Evolutionary conservation across 2,888 invertebrate species (phyloP).

Genomic region (Hydrotaea diabolus): DNA sequence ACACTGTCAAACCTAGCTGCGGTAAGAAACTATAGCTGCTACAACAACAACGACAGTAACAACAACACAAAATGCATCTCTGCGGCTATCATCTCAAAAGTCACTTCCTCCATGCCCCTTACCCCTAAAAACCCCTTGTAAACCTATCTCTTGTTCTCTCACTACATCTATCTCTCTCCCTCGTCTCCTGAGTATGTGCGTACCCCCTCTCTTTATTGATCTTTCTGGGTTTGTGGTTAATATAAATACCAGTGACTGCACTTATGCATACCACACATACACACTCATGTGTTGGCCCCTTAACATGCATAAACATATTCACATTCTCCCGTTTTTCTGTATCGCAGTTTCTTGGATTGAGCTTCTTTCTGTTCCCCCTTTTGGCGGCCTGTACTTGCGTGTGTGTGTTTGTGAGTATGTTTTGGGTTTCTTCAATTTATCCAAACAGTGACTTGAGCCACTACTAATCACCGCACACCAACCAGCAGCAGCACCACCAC

Average conservation of each 20-base stretch:
- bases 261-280: not conserved
- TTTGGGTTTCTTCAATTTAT: slow-evolving; percentile 22
- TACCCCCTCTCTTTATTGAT: slow-evolving; percentile 12
- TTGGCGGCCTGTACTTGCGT: not conserved
- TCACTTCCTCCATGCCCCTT: slow-evolving; percentile 25
- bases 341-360: not conserved
- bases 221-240: slow-evolving; percentile 32
- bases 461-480: slow-evolving; percentile 6
- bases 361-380: slow-evolving; percentile 35
- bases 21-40: not conserved
- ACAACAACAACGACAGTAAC: not conserved
- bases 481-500: slow-evolving; percentile 24
- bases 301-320: not conserved
- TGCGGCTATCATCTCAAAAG: slow-evolving; percentile 20
- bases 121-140: not conserved
- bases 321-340: slow-evolving; percentile 25
- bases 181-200: no score
- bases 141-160: no score
- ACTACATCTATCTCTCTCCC: not conserved
- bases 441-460: slow-evolving; percentile 36
- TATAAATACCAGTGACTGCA: not conserved
- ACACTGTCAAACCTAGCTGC: slow-evolving; percentile 16
- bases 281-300: not conserved
- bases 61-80: not conserved
- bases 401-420: not conserved